Base-by-base conservation (phyloP, 2,113 vertebrate genomes). In the Gavialis gangeticus region DNA sequence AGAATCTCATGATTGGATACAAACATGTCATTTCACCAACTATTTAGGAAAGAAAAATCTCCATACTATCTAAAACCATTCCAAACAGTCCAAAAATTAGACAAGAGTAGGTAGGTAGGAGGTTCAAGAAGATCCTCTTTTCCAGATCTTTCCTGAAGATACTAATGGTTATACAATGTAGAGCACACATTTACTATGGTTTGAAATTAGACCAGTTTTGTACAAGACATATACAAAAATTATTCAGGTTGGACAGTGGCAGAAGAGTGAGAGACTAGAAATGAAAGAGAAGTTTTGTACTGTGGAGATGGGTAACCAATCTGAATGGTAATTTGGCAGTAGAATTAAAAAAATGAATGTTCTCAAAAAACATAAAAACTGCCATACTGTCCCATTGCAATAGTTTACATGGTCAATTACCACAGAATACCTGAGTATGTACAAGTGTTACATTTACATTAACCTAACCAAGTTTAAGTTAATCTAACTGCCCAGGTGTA, bases 41-140 rank as follows among this genome's bases (percentile, higher is more conserved):
- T 88, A 21, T n/a, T 87, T 84, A 87, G 30, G 62, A 94, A 96
- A 85, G 59, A 46, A 17, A 46, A 89, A 59, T 18, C 59, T 94
- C 84, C 93, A 84, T 82, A 89, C 28, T 81, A 83, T 76, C n/a
- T 83, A 83, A 73, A 91, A 88, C 28, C 87, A 85, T 83, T 89
- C 75, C 56, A 28, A 92, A 62, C 24, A 85, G 34, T 58, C 60
- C 79, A 69, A 92, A 17, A 14, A 22, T 10, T 87, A 75, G 3
- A 73, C 93, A 91, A 91, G 34, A 91, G 73, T 18, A 90, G 93
- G n/a, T 69, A 69, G 34, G n/a, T n/a, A 78, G 59, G 75, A 9
- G 1, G 8, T 64, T 88, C 62, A 57, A 81, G 18, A 89, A 89
- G 10, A 85, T 22, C 8, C 55, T 13, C 46, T 75, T 88, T 87